Evolutionary conservation across 2,113 vertebrate genomes (phyloP), one percentile per base, ranked within the genome.

Genomic region (Cyphomyrus plagiostoma): DNA sequence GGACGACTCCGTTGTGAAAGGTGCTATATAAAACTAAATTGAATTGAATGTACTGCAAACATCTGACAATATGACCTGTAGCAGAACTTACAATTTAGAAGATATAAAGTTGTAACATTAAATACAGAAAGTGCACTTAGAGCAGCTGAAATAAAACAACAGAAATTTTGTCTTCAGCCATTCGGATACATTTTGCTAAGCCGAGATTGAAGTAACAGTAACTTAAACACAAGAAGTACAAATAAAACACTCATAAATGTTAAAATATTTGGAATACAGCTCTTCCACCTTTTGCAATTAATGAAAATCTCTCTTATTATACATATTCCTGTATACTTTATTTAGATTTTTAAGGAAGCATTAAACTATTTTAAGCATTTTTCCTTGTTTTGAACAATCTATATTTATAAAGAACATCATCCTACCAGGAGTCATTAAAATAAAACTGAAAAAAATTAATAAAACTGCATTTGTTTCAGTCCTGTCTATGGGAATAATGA

Each of bases 331-430:
- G 13, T 53, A 83, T 42, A 35, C 48, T 80, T 46, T 50, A 35
- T 82, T 48, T 35, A 7, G 11, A 30, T 52, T 49, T 85, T 50
- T 85, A 85, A 50, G 83, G 23, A 50, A 85, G 21, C 66, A 52
- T 52, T 89, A 85, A 89, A n/a, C 7, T 56, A 62, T 66, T 50
- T 86, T 62, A 45, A 26, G 82, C 80, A 39, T 56, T 87, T 87
- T 56, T 30, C 50, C 30, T 21, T 35, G 82, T n/a, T 48, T n/a
- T 45, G 23, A 84, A 74, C 13, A 74, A 77, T 39, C 70, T 39
- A 4, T 77, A 77, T 17, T 77, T 77, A 77, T 77, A 77, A 77
- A 77, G 30, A 77, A 77, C 35, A 77, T 35, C 30, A 77, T 77
- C 35, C 70, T 77, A 77, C 35, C 15, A 17, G 35, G 39, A 77